Percentiles rank a stretch among this genome's conserved stretches.
Evolutionary conservation across 2,113 vertebrate species (phyloP).

Genomic region (Callopanchax toddi): DNA sequence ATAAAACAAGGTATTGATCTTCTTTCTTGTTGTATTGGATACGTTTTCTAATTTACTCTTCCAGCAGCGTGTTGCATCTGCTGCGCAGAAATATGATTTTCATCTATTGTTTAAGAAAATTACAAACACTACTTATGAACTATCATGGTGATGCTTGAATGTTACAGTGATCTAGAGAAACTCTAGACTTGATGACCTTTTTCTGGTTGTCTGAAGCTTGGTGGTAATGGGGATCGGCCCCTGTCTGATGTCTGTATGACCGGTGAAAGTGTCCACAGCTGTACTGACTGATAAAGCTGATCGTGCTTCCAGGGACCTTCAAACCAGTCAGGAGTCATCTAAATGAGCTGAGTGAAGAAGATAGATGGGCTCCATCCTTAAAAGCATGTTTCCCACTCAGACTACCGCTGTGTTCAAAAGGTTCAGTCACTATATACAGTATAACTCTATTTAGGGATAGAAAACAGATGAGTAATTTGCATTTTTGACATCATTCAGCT

Average conservation of each 20-base stretch:
- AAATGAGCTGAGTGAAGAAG: constrained; percentile 10
- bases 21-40: constrained; percentile 37
- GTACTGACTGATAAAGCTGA: constrained; percentile 54
- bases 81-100: neutral
- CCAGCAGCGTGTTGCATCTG: neutral
- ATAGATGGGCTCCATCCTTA: too few relatives aligned
- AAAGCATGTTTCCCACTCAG: too few relatives aligned
- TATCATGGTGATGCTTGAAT: neutral
- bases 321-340: constrained; percentile 47
- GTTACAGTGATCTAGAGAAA: neutral
- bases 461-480: too few relatives aligned
- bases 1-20: constrained; percentile 56
- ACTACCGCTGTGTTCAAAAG: too few relatives aligned
- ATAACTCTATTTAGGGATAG: too few relatives aligned
- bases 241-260: constrained; percentile 29
- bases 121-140: constrained; percentile 4
- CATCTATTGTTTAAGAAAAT: constrained; percentile 2
- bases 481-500: too few relatives aligned
- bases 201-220: constrained; percentile 10
- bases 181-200: neutral
- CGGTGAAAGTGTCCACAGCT: constrained; percentile 23
- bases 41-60: constrained; percentile 24
- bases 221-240: constrained; percentile 24
- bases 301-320: constrained; percentile 26
- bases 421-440: too few relatives aligned